Evolutionary conservation across 2,888 invertebrate species (phyloP).

Genomic region (Tipula lateralis): DNA sequence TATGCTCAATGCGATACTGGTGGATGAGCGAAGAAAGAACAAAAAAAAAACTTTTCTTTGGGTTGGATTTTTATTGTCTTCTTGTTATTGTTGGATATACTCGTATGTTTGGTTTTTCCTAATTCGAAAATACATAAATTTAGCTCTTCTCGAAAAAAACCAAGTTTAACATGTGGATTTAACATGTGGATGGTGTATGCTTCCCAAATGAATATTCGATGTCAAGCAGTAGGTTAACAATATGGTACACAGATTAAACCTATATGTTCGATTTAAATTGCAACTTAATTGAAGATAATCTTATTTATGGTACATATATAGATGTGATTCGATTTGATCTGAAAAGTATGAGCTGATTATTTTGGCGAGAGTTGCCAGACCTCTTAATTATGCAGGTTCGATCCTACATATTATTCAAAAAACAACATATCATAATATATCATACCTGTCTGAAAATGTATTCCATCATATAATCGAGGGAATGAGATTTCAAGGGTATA

Average conservation of each 20-base stretch:
- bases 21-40: neutral
- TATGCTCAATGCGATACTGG: neutral
- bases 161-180: neutral
- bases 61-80: neutral
- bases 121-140: neutral
- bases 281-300: neutral
- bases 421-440: no score
- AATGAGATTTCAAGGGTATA: no score
- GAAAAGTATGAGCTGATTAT: no score
- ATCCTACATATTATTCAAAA: no score
- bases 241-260: neutral
- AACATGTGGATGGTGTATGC: neutral
- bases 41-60: neutral
- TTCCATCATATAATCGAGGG: no score
- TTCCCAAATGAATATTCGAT: neutral
- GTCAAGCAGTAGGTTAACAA: neutral
- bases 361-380: no score
- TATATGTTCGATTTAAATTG: neutral
- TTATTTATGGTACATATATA: neutral
- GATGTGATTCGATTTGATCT: neutral
- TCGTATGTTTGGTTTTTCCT: neutral
- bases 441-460: no score
- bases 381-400: no score
- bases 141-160: neutral
- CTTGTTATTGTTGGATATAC: neutral